A percentile compares a stretch with the other conserved stretches of the same genome.
These are phyloP conservation scores for Paedocypris sp. DNA, from an alignment of 2,113 vertebrate genomes.

Conservation along the genomic window DNA sequence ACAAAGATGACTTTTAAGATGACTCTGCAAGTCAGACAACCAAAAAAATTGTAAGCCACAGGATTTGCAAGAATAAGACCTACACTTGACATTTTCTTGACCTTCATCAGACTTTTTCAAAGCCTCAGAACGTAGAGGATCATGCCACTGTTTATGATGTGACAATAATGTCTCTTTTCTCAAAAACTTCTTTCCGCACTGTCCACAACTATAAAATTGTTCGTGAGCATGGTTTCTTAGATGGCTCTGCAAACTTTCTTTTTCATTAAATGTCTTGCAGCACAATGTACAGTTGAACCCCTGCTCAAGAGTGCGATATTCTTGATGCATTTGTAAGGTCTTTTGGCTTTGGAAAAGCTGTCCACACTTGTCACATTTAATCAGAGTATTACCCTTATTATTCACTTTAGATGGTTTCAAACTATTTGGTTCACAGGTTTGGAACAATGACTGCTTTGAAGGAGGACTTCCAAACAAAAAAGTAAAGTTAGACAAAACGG, in stretches of 20 bases:
- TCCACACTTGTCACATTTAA: constrained; percentile 61
- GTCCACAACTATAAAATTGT: constrained; percentile 55
- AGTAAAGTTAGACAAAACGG: constrained; percentile 40
- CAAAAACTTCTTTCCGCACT: constrained; percentile 63
- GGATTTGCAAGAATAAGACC: constrained; percentile 56
- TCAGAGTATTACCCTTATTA: constrained; percentile 30
- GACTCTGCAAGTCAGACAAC: constrained; percentile 65
- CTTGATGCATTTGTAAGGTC: constrained; percentile 60
- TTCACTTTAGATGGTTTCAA: constrained; percentile 9
- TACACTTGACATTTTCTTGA: constrained; percentile 46
- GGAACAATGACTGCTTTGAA: constrained; percentile 28
- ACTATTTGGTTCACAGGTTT: constrained; percentile 9
- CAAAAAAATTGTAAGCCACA: constrained; percentile 63
- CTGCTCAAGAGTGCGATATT: constrained; percentile 56
- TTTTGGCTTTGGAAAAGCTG: constrained; percentile 53
- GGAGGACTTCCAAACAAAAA: constrained; percentile 37
- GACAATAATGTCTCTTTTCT: constrained; percentile 53
- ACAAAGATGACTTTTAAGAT: constrained; percentile 56
- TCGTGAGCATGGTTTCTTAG: constrained; percentile 55
- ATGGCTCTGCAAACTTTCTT: constrained; percentile 53
- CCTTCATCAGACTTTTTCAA: constrained; percentile 39
- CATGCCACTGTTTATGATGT: constrained; percentile 55
- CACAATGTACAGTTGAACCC: constrained; percentile 65
- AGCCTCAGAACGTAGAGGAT: constrained; percentile 31
- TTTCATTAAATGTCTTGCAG: constrained; percentile 55